Base-by-base conservation (phyloP, 2,113 vertebrate species). In the Alligator mississippiensis region DNA sequence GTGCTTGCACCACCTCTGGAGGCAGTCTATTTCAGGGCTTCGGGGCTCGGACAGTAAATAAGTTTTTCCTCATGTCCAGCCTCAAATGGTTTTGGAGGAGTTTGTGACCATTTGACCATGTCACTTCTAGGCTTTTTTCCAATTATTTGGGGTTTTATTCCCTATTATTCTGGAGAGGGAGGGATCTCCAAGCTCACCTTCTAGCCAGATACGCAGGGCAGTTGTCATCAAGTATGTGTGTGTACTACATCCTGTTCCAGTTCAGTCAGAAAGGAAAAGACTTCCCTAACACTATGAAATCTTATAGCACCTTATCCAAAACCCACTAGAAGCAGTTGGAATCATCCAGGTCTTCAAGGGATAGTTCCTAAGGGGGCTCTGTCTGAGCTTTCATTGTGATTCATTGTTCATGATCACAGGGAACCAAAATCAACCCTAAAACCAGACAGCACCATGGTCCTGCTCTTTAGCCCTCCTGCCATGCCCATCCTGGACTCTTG, bases 91-190 rank as follows among this genome's bases (percentile, higher is more conserved):
- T 47, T 47, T 47, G 47, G 47, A 47, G 8, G 47, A 47, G 47
- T 47, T 47, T 47, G 47, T 47, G 47, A 47, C 8, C 47, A 47
- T 47, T 9, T 47, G 47, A 47, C 47, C 47, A 16, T 30, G 64
- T 30, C 57, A 22, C 18, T 18, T 0, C 19, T 30, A 3, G 61
- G 24, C n/a, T 90, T 24, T 90, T 24, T 25, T 25, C 11, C 30
- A 28, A 60, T 16, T 21, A 63, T 0, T 1, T 27, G 28, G 47
- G 47, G 8, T 47, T 47, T 28, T 68, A n/a, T 17, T 10, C 15
- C 64, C 28, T n/a, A 15, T 55, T 17, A 2, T 28, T 91, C 47
- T 63, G 80, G 22, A 27, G 5, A 74, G 34, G 70, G 70, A 4
- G 21, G 34, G 38, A 9, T 38, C 22, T n/a, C 18, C 28, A 27